Base-by-base conservation (phyloP, 1,140 invertebrate genomes). In the Zaprionus camerounensis region DNA sequence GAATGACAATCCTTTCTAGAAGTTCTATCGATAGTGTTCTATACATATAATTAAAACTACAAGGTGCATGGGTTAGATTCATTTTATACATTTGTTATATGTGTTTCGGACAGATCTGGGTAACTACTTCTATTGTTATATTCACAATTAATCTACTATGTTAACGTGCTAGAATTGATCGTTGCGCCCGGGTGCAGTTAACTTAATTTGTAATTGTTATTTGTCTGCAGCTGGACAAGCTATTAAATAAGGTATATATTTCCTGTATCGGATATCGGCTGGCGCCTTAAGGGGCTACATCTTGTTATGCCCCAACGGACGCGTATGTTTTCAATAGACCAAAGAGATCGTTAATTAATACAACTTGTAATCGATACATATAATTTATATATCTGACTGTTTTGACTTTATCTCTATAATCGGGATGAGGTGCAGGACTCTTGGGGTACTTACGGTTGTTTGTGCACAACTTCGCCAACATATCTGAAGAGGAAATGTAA, bases 391-490 rank as follows among this genome's bases (percentile, higher is more conserved):
- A 46, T 6, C 46, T 51, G 46, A 24, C 46, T 51, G 11, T 20
- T 20, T 13, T 5, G 1, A 22, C 3, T 51, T 22, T 51, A 24
- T 24, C 20, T 51, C 20, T 51, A 34, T 34, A 56, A 26, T n/a
- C 24, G 53, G 58, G 51, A 38, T 13, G 36, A 38, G 59, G 55
- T 17, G 41, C n/a, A 51, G 66, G 44, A 59, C 46, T 36, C 58
- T 74, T 79, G 66, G 71, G 67, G 77, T 93, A 95, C 95, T 95
- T 95, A 95, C 95, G 95, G 95, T 91, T 96, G 95, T 91, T 95
- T 96, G 93, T 95, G 95, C 93, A 96, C 95, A 92, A 96, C 95
- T 93, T 95, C 95, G 66, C 95, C 95, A 70, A 95, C 95, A 82
- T 91, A 92, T 92, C 91, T 92, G 82, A 65, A 64, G 55, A 7